Evolutionary conservation across 2,888 invertebrate species (phyloP), one percentile per base, ranked within the genome.

Genomic region (Polietes domitor): DNA sequence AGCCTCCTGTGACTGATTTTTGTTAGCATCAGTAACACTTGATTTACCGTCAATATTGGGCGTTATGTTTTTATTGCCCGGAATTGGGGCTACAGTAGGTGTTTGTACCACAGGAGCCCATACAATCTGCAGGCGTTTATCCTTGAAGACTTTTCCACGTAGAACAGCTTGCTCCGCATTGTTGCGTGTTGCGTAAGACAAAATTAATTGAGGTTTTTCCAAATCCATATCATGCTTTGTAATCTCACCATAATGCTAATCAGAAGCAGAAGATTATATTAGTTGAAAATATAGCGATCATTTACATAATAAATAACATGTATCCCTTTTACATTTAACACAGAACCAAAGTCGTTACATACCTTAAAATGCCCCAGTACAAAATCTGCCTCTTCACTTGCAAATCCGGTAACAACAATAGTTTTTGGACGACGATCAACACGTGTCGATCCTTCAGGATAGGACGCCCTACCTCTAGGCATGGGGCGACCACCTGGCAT

Each of bases 351-450:
- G 15, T 0, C 17, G 26, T 37, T 21, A 89, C 94, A 94, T 92
- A 98, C 98, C 91, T 96, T 94, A 92, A 98, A 97, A 92, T 98
- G 98, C 9, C 94, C 93, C 80, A 97, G 92, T 50, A 98, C 94
- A 47, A 96, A 95, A 32, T 96, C 96, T 86, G 96, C 94, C 87
- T 98, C 98, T 85, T 97, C 97, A 12, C 94, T 94, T 88, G 96
- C 96, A 92, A 98, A 98, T 17, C 98, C 98, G 5, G 97, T 96
- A 70, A 98, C 95, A 82, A 97, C 94, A 79, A 98, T 93, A 82
- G 97, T 95, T 2, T 96, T 96, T 0, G 98, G 97, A 78, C 98
- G 93, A 87, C 98, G 96, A 93, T 98, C 98, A 50, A 97, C 95
- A 12, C 96, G 91, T 2, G 92, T 92, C 0, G 92, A 90, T 0